These are phyloP conservation scores for Ptyas mucosa DNA, from an alignment of 2,113 vertebrate species.

Conservation along the genomic window DNA sequence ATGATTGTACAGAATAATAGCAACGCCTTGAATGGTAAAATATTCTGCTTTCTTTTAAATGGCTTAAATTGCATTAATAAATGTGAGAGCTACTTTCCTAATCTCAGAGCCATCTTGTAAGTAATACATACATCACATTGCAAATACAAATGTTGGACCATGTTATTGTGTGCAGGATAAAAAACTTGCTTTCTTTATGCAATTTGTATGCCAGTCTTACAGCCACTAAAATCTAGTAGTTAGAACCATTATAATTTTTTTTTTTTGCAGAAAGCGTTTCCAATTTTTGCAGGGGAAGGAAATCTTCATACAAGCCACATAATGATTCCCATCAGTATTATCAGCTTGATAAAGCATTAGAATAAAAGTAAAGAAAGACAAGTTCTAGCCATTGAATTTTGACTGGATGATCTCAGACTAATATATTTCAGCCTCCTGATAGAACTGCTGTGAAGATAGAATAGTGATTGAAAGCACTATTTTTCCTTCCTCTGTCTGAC, in stretches of 20 bases:
- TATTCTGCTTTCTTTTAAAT: conserved; percentile 25
- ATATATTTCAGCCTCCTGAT: not conserved
- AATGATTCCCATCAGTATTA: not conserved
- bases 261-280: not conserved
- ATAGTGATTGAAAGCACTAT: not conserved
- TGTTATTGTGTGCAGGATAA: not conserved
- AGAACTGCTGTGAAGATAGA: not conserved
- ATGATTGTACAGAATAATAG: not conserved
- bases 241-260: not conserved
- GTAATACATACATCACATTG: not conserved
- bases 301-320: not conserved
- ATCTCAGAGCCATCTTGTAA: not conserved
- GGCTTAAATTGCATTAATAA: not conserved
- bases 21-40: not conserved
- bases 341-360: not conserved
- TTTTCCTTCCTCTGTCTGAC: not conserved
- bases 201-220: not conserved
- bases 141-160: not conserved
- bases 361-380: not conserved
- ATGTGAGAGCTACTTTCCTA: conserved; percentile 34
- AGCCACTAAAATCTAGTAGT: not conserved
- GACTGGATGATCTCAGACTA: not conserved
- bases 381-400: not conserved
- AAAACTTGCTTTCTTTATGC: not conserved
- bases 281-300: not conserved